Evolutionary conservation across 2,797 vertebrate species (phyloP).

Genomic region (Pantherophis alleghaniensis): DNA sequence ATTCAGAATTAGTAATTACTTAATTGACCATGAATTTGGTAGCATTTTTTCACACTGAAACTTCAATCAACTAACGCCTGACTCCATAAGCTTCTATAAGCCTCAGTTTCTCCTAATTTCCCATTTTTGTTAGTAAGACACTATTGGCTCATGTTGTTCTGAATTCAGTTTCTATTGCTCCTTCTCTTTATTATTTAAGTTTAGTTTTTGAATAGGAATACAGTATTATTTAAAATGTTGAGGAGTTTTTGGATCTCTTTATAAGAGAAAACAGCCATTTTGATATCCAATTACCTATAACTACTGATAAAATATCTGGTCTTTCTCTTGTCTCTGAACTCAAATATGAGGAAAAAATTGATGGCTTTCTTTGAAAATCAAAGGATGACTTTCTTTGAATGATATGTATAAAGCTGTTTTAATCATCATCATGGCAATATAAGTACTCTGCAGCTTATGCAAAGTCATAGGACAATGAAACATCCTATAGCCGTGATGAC

Average conservation of each 20-base stretch:
- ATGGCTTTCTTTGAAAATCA: not conserved
- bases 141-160: slow-evolving; percentile 28
- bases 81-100: slow-evolving; percentile 9
- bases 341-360: not conserved
- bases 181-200: not conserved
- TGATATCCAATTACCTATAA: not conserved
- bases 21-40: slow-evolving; percentile 45
- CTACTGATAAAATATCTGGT: not conserved
- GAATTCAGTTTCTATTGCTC: not conserved
- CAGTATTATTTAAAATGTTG: not conserved
- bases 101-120: slow-evolving; percentile 22
- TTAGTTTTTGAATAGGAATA: not conserved
- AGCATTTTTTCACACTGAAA: slow-evolving; percentile 38
- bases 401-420: not conserved
- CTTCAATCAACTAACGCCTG: slow-evolving; percentile 47
- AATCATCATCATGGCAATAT: not conserved
- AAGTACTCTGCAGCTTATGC: not conserved
- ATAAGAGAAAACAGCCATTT: not conserved
- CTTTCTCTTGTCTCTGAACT: not conserved
- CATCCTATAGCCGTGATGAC: not conserved
- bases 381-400: not conserved
- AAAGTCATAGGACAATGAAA: not conserved
- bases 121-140: slow-evolving; percentile 30
- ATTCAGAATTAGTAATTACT: slow-evolving; percentile 54
- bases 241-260: not conserved